Base-by-base conservation (phyloP, 1,140 invertebrate species). In the Drosophila albomicans region DNA sequence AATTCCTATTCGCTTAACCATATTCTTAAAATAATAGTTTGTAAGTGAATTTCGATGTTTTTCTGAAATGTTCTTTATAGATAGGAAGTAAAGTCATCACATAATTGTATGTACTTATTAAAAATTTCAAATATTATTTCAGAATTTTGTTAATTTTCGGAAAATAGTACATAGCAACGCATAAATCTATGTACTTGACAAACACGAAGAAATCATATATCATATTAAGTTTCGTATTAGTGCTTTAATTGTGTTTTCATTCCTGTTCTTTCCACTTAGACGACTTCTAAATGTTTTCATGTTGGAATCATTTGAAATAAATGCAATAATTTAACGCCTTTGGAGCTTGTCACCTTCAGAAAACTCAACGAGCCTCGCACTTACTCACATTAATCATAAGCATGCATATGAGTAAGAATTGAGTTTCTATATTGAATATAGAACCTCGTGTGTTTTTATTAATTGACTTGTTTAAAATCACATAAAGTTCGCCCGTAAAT, bases 321-420 rank as follows among this genome's bases (percentile, higher is more conserved):
- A 65, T 82, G 64, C 49, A 73, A 79, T 76, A 82, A 84, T 84
- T 84, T 84, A 82, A 82, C 81, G 81, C 81, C 65, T 82, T 43
- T 72, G 80, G 72, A 45, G 76, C 58, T 59, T 82, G 76, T 82
- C 72, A 82, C 81, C 80, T 84, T 84, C 80, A 49, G 41, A 10
- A 43, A 62, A 58, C 59, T 79, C 52, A 81, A 77, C 78, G 66
- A 81, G 79, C 67, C 73, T 65, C 52, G 62, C 49, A 61, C 41
- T 56, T 65, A 41, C 32, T 48, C 35, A 62, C 56, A 62, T 48
- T 78, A 82, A 79, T 82, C 75, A 78, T 52, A 63, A 43, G 25
- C 57, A 63, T n/a, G 38, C 43, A 48, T 16, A 20, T 58, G 10
- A 51, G 6, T 45, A 43, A 43, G 20, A 43, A 64, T 43, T 4